Percentiles rank a stretch among this genome's conserved stretches.
These are phyloP conservation scores for Otis tarda DNA, from an alignment of 2,113 vertebrate genomes.

Conservation along the genomic window DNA sequence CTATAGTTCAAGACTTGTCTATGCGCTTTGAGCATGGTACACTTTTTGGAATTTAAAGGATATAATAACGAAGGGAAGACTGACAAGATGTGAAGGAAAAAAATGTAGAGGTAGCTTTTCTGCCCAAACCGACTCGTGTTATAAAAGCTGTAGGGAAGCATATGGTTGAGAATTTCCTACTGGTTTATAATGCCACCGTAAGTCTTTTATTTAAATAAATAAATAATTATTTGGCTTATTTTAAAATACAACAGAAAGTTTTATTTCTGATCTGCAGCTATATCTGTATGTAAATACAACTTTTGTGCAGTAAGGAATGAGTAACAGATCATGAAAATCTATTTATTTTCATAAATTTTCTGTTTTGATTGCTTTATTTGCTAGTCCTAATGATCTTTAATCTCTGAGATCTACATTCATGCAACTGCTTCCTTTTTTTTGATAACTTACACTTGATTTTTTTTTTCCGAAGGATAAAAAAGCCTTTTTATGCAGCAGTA, in stretches of 20 bases:
- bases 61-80: not conserved
- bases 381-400: constrained; percentile 17
- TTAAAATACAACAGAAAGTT: not conserved
- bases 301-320: not conserved
- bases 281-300: not conserved
- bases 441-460: constrained; percentile 9
- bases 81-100: not conserved
- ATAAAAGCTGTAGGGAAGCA: not conserved
- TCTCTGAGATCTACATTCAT: not conserved
- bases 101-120: not conserved
- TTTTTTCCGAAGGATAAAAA: not conserved
- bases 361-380: constrained; percentile 4
- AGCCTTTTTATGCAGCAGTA: constrained; percentile 8
- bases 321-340: not conserved
- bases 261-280: not conserved
- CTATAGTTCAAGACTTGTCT: not conserved
- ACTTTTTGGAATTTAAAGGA: not conserved
- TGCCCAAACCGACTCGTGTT: not conserved
- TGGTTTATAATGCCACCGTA: not conserved
- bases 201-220: not conserved
- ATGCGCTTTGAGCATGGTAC: not conserved
- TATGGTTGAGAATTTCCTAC: not conserved
- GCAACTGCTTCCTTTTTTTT: constrained; percentile 32
- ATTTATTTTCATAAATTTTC: not conserved
- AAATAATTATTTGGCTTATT: not conserved